Evolutionary conservation across 2,797 vertebrate genomes (phyloP).

Genomic region (Muscicapa striata): DNA sequence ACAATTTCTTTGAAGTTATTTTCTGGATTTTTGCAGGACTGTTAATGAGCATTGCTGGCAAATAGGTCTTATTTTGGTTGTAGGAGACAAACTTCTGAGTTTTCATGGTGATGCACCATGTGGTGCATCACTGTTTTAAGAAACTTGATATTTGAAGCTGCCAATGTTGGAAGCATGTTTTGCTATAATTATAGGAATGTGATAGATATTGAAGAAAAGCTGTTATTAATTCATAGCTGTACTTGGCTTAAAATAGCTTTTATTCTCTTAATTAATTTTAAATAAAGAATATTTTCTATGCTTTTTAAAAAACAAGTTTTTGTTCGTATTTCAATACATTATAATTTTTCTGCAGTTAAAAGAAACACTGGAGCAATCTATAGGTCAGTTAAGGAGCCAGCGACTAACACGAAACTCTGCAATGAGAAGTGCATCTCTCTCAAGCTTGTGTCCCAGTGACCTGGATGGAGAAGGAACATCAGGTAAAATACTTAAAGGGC

Average conservation of each 20-base stretch:
- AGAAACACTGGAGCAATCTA: slow-evolving; percentile 90
- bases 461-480: slow-evolving; percentile 78
- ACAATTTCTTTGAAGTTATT: neutral
- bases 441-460: slow-evolving; percentile 87
- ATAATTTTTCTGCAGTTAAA: slow-evolving; percentile 81
- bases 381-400: slow-evolving; percentile 87
- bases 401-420: slow-evolving; percentile 73
- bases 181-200: neutral
- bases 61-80: neutral
- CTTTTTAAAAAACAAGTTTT: neutral
- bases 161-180: neutral
- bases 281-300: neutral
- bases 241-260: neutral
- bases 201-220: neutral
- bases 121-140: neutral
- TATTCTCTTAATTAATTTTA: neutral
- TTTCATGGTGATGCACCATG: neutral
- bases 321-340: neutral
- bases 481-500: slow-evolving; percentile 75
- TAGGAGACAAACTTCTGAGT: neutral
- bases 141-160: neutral
- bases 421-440: slow-evolving; percentile 82
- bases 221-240: neutral
- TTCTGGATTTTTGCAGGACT: neutral
- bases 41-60: neutral